Percentiles rank a stretch among this genome's conserved stretches.
Evolutionary conservation across 2,113 vertebrate genomes (phyloP).

Genomic region (Semicossyphus pulcher): DNA sequence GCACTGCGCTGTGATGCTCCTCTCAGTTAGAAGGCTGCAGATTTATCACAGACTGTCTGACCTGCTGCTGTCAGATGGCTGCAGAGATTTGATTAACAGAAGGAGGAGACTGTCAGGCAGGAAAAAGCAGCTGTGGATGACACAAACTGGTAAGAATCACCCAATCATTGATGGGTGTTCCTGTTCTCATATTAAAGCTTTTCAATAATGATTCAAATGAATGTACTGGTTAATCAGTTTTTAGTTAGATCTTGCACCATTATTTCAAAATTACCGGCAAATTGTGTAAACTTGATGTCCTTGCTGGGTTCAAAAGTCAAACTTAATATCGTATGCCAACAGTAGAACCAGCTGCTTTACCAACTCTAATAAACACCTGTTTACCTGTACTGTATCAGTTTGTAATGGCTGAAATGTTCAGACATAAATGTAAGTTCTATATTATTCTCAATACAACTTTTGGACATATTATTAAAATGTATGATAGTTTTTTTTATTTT

Average conservation of each 20-base stretch:
- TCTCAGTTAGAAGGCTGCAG: conserved; percentile 17
- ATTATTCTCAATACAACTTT: no score
- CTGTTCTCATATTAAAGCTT: not conserved
- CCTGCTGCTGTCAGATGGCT: conserved; percentile 35
- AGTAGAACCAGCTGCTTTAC: no score
- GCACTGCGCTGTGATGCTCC: not conserved
- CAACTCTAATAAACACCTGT: no score
- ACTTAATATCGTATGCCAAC: no score
- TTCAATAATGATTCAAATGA: not conserved
- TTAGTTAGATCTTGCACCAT: no score
- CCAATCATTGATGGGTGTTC: not conserved
- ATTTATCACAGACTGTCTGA: conserved; percentile 6
- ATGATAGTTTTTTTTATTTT: not conserved
- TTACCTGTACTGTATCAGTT: not conserved
- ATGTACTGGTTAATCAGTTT: not conserved
- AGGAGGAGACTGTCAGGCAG: not conserved
- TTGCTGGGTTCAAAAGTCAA: not conserved
- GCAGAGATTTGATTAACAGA: conserved; percentile 33
- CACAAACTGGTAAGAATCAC: not conserved
- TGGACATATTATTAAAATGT: no score
- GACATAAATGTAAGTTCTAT: not conserved
- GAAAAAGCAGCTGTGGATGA: conserved; percentile 23
- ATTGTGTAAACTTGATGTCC: no score
- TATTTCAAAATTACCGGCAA: no score
- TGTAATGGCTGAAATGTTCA: not conserved